These are phyloP conservation scores for Botia almorhae DNA, from an alignment of 2,797 vertebrate species.

Conservation along the genomic window DNA sequence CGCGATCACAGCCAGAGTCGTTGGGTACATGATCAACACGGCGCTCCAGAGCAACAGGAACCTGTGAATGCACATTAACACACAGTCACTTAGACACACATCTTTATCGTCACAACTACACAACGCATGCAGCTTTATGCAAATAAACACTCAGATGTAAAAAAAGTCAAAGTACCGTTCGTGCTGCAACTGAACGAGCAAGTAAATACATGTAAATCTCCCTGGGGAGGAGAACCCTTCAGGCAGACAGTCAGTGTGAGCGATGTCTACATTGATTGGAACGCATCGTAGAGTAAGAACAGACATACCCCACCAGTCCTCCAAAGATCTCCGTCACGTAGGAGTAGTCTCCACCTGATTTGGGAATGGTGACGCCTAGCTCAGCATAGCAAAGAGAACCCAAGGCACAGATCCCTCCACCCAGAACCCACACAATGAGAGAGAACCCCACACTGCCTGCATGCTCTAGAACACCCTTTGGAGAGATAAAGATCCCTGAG, in stretches of 20 bases:
- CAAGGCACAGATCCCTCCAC: conserved; percentile 89
- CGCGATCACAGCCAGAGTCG: conserved; percentile 93
- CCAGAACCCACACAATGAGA: conserved; percentile 92
- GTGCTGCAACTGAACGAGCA: background rate
- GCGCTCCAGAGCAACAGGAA: conserved; percentile 96
- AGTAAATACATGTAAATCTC: conserved; percentile 14
- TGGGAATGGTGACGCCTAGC: conserved; percentile 94
- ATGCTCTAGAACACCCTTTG: conserved; percentile 96
- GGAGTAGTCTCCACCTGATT: conserved; percentile 96
- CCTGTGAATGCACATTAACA: conserved; percentile 67
- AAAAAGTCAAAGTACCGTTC: background rate
- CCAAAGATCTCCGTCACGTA: conserved; percentile 98
- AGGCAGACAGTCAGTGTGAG: background rate
- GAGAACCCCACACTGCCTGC: conserved; percentile 93
- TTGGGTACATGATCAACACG: conserved; percentile 97
- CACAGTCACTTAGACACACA: background rate
- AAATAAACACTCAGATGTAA: background rate
- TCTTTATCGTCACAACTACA: conserved; percentile 1
- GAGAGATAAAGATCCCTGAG: conserved; percentile 97
- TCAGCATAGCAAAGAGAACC: conserved; percentile 96
- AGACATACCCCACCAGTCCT: conserved; percentile 90
- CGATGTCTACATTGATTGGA: background rate
- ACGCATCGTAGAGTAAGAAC: background rate
- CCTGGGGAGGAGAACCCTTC: background rate
- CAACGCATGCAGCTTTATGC: background rate